Evolutionary conservation across 2,113 vertebrate genomes (phyloP), one percentile per base, ranked within the genome.

Genomic region (Brachypodius melanocephalos): DNA sequence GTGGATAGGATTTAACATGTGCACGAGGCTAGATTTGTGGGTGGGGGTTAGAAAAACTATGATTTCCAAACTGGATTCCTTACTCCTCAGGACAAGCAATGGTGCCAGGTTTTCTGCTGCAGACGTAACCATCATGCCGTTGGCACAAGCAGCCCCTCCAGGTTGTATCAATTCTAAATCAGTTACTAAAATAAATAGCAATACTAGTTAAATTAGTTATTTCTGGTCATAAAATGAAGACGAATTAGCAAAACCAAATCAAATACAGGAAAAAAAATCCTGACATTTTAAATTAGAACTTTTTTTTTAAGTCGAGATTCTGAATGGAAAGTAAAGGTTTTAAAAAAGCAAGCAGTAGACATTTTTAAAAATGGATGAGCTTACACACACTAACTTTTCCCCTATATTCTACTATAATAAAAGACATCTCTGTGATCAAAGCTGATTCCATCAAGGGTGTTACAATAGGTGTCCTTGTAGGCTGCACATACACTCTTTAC

Each of bases 161-260:
- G 94, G 94, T 93, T 95, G 94, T 79, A 95, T 54, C 54, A 65
- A 77, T 34, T 95, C 84, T 95, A 94, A 92, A 89, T 95, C 77
- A 81, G 86, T 94, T 82, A 57, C 84, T 91, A 95, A 93, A 96
- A 95, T 95, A 96, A 95, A 92, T 76, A 92, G 84, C 81, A 69
- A 42, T 89, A 90, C 87, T 96, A 82, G 91, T 95, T 87, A 87
- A 89, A 95, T 91, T 95, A 89, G 91, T 94, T 96, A 79, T 89
- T 97, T 95, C 94, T 96, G 73, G 77, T 95, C 89, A 91, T 65
- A 93, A 93, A 95, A 95, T 68, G 57, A 85, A 92, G 89, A 85
- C 42, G 0, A 94, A 94, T 92, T 94, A 95, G 54, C 45, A 72
- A 94, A 97, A 87, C 2, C 31, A 87, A 73, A 89, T 57, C 17